Evolutionary conservation across 1,140 invertebrate genomes (phyloP).

Genomic region (Apolygus lucorum): DNA sequence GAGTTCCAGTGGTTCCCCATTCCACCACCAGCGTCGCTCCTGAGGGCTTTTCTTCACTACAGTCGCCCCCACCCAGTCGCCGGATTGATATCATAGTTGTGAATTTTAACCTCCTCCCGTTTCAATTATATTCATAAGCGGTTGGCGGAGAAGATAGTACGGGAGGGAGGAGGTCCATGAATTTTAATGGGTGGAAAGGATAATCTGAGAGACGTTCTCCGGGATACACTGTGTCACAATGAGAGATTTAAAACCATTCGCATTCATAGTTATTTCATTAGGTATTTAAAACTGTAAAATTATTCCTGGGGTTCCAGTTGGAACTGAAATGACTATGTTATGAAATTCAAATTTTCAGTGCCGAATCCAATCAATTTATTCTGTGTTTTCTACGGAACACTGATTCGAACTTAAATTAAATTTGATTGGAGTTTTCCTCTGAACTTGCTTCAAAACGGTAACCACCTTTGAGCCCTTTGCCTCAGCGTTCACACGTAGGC

Average conservation of each 20-base stretch:
- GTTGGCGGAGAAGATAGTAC: not conserved
- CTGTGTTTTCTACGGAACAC: no score
- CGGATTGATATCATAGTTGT: not conserved
- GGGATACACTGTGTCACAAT: not conserved
- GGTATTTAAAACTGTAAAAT: no score
- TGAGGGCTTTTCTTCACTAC: not conserved
- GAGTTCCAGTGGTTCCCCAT: not conserved
- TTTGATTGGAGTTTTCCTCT: no score
- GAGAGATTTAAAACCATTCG: not conserved
- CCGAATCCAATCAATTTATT: no score
- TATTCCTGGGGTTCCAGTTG: no score
- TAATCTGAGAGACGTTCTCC: not conserved
- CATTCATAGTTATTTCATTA: not conserved
- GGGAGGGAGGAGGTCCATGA: no score
- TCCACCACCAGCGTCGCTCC: not conserved
- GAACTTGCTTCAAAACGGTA: no score
- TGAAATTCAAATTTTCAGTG: no score
- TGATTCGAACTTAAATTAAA: no score
- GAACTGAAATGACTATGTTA: no score
- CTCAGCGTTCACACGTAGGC: no score
- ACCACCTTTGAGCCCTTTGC: no score
- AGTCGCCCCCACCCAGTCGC: not conserved
- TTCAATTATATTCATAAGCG: not conserved
- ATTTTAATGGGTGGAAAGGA: not conserved
- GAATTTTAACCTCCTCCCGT: not conserved